phyloP scores from a whole-genome alignment of 2,888 invertebrate genomes.

The Celastrina argiolus region DNA sequence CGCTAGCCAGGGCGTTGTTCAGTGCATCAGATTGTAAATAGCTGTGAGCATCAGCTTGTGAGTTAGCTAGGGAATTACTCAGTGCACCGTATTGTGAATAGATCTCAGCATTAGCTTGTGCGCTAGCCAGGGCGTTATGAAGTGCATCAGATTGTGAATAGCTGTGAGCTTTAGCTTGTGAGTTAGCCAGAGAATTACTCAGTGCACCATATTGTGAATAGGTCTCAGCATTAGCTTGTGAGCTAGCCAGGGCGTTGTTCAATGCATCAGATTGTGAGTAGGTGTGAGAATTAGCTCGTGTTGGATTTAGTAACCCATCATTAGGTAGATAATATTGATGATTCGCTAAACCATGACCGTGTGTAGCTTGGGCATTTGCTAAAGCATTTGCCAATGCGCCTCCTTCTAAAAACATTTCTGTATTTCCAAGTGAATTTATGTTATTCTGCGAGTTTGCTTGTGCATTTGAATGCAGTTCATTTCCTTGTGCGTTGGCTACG shows the following conservation, averaged over 20 bases:
- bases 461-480: no score
- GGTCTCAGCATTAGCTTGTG: not conserved
- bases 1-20: no score
- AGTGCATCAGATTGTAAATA: no score
- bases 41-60: no score
- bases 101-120: no score
- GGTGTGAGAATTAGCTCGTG: not conserved
- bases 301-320: not conserved
- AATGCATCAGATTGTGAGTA: not conserved
- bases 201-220: no score
- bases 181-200: no score
- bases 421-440: not conserved
- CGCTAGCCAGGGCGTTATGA: no score
- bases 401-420: not conserved
- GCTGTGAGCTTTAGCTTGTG: no score
- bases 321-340: not conserved
- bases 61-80: no score
- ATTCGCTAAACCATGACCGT: not conserved
- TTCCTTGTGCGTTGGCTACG: not conserved
- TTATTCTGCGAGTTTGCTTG: not conserved
- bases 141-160: no score
- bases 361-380: constrained; percentile 25
- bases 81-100: no score
- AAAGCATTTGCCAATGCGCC: not conserved
- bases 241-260: not conserved